Evolutionary conservation across 2,888 invertebrate species (phyloP).

Genomic region (Odontomyia ornata): DNA sequence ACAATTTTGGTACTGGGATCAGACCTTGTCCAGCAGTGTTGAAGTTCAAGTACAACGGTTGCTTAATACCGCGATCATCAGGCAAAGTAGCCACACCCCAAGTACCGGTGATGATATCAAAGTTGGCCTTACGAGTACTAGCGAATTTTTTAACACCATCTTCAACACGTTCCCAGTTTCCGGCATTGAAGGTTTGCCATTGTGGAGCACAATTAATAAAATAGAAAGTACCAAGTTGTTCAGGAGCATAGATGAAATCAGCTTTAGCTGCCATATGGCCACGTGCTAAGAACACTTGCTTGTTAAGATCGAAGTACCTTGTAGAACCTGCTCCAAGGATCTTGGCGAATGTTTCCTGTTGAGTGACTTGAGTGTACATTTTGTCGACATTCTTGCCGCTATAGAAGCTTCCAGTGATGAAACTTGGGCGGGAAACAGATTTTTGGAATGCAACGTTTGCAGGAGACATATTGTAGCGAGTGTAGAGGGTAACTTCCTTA

Average conservation of each 20-base stretch:
- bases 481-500: conserved; percentile 61
- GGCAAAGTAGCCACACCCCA: conserved; percentile 67
- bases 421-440: conserved; percentile 59
- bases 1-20: conserved; percentile 68
- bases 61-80: conserved; percentile 62
- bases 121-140: conserved; percentile 56
- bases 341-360: conserved; percentile 59
- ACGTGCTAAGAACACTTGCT: conserved; percentile 61
- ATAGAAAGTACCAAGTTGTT: conserved; percentile 67
- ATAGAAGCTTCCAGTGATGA: conserved; percentile 60
- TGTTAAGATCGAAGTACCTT: conserved; percentile 53
- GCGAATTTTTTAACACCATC: conserved; percentile 64
- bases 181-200: conserved; percentile 69
- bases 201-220: conserved; percentile 69
- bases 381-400: conserved; percentile 57
- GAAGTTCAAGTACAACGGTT: conserved; percentile 60
- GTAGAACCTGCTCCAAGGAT: conserved; percentile 59
- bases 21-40: conserved; percentile 59
- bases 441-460: conserved; percentile 63
- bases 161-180: conserved; percentile 69
- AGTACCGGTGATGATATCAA: conserved; percentile 69
- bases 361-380: conserved; percentile 59
- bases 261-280: conserved; percentile 68
- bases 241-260: conserved; percentile 66
- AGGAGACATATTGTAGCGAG: conserved; percentile 61